These are phyloP conservation scores for Dermochelys coriacea DNA, from an alignment of 2,797 vertebrate genomes.

Conservation along the genomic window DNA sequence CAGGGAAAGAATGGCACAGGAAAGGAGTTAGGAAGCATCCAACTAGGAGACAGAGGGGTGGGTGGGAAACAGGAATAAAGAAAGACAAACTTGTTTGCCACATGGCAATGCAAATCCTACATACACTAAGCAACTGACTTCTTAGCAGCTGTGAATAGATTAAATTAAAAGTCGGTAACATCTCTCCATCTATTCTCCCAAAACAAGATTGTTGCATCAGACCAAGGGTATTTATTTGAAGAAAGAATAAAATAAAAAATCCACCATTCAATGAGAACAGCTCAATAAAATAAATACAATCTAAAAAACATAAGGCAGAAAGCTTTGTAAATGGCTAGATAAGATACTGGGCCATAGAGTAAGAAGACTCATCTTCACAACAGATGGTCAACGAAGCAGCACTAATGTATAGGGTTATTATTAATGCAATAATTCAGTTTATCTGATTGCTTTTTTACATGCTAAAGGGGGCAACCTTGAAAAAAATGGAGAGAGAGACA, in stretches of 20 bases:
- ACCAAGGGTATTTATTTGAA: neutral
- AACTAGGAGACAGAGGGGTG: neutral
- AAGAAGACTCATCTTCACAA: neutral
- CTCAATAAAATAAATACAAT: conserved; percentile 26
- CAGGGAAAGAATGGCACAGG: neutral
- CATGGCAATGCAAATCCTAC: neutral
- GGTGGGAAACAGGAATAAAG: conserved; percentile 2
- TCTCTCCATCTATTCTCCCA: neutral
- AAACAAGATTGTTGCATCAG: neutral
- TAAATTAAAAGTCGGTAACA: neutral
- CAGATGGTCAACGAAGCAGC: neutral
- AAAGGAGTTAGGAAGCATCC: neutral
- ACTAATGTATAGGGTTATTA: conserved; percentile 15
- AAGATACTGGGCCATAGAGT: conserved; percentile 16
- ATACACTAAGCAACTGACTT: neutral
- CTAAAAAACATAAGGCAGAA: neutral
- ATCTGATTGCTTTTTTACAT: conserved; percentile 16
- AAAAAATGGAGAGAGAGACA: neutral
- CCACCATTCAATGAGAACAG: neutral
- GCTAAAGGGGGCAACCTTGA: conserved; percentile 8
- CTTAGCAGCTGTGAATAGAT: neutral
- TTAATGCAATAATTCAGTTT: conserved; percentile 4
- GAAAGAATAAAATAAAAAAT: neutral
- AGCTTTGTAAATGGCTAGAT: neutral
- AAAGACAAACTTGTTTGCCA: neutral